These are phyloP conservation scores for Clitarchus hookeri DNA, from an alignment of 2,888 invertebrate species.

Conservation along the genomic window DNA sequence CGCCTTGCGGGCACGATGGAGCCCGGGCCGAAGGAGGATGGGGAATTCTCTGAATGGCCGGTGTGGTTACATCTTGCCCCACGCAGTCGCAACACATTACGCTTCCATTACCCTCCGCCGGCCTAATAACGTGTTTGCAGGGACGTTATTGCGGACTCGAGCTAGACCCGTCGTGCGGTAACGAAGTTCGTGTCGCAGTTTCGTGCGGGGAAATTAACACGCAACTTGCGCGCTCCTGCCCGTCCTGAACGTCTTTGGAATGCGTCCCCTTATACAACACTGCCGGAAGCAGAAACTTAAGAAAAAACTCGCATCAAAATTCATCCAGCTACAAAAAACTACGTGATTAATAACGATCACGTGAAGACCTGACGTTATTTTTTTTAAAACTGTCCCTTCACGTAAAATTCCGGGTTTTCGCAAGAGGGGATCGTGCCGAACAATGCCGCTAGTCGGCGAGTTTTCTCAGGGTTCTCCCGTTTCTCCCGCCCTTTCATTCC, in stretches of 20 bases:
- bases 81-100: neutral
- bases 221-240: neutral
- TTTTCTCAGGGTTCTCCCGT: no score
- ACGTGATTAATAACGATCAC: no score
- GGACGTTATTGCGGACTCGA: neutral
- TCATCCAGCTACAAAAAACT: no score
- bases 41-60: neutral
- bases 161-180: neutral
- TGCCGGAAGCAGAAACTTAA: no score
- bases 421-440: no score
- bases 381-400: no score
- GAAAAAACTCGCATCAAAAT: no score
- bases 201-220: neutral
- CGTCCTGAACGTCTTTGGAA: neutral
- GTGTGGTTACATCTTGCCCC: neutral
- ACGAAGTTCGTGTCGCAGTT: neutral
- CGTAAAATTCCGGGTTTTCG: no score
- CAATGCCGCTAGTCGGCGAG: no score
- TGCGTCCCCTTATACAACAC: no score
- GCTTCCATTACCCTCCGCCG: neutral
- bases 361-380: no score
- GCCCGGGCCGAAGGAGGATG: neutral
- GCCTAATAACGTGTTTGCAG: neutral
- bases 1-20: neutral
- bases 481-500: no score